These are phyloP conservation scores for Entosphenus tridentatus DNA, from an alignment of 2,113 vertebrate species.

Conservation along the genomic window DNA sequence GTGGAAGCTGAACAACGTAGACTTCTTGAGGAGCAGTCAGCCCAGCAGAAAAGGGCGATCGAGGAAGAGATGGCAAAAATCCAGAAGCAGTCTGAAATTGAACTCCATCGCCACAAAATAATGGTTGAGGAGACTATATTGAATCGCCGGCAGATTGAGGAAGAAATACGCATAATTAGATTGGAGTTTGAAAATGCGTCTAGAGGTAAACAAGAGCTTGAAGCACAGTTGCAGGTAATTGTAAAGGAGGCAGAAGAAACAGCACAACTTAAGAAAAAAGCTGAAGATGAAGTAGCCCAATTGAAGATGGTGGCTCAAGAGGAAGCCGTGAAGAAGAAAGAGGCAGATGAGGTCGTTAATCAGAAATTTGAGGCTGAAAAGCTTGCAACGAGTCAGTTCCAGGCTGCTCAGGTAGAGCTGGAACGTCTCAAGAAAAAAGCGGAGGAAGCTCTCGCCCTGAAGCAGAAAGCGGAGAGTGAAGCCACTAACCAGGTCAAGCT, in stretches of 20 bases:
- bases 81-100: conserved; percentile 49
- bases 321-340: conserved; percentile 46
- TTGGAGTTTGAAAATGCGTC: conserved; percentile 64
- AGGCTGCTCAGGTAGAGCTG: conserved; percentile 51
- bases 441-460: conserved; percentile 32
- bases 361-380: conserved; percentile 54
- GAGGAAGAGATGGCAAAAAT: conserved; percentile 60
- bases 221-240: conserved; percentile 62
- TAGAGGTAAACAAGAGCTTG: conserved; percentile 57
- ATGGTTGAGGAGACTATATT: conserved; percentile 70
- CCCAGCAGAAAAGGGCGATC: conserved; percentile 75
- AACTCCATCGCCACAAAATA: conserved; percentile 57
- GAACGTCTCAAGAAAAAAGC: conserved; percentile 54
- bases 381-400: conserved; percentile 55
- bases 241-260: conserved; percentile 67
- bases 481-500: conserved; percentile 49
- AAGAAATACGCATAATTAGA: conserved; percentile 68
- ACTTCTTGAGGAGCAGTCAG: conserved; percentile 68
- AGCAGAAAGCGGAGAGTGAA: conserved; percentile 58
- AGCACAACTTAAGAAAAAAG: conserved; percentile 59
- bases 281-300: conserved; percentile 53
- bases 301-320: conserved; percentile 52
- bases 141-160: conserved; percentile 61
- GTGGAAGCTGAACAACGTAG: conserved; percentile 73
- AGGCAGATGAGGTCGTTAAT: conserved; percentile 68